Evolutionary conservation across 2,888 invertebrate genomes (phyloP), one percentile per base, ranked within the genome.

Genomic region (Mermis nigrescens): DNA sequence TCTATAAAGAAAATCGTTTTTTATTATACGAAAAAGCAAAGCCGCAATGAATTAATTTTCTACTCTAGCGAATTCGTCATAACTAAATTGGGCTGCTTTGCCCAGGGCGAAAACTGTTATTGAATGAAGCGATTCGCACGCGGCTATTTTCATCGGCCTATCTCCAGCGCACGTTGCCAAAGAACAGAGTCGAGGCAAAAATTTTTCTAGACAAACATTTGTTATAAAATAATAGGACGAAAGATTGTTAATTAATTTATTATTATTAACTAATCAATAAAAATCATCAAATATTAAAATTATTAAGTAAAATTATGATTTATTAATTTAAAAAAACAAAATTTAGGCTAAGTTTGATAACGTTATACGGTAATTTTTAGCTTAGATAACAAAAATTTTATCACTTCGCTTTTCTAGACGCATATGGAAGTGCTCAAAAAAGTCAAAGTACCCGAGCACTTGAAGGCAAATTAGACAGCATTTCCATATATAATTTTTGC

Each of bases 91-190:
- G 55, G 45, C 22, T 1, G 54, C 58, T 19, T 75, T 77, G 24
- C 82, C 83, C 31, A 84, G 72, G 65, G 82, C 76, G 61, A 80
- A 77, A 54, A 82, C 72, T 2, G 82, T 74, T 26, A 81, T 69
- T 0, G 82, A 78, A 71, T 85, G 83, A 0, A 84, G 74, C 2
- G 82, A 72, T 74, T 85, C 84, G 69, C 83, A 82, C 0, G 84
- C 82, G 2, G 80, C 79, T 4, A 83, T 76, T 70, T 82, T 80
- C 0, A 81, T 81, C 68, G 80, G 80, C 19, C 82, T 76, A 67
- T 84, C 82, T 62, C 81, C 80, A 3, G 81, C 80, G 59, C 77
- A 77, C 45, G 79, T 68, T 1, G 82, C 80, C 53, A 84, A 70
- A 58, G 81, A 78, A 7, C 82, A 75, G 31, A 83, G 74, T 60